Conservation (phyloP, 2,797 vertebrate genomes). For the Cirrhinus molitorella region DNA sequence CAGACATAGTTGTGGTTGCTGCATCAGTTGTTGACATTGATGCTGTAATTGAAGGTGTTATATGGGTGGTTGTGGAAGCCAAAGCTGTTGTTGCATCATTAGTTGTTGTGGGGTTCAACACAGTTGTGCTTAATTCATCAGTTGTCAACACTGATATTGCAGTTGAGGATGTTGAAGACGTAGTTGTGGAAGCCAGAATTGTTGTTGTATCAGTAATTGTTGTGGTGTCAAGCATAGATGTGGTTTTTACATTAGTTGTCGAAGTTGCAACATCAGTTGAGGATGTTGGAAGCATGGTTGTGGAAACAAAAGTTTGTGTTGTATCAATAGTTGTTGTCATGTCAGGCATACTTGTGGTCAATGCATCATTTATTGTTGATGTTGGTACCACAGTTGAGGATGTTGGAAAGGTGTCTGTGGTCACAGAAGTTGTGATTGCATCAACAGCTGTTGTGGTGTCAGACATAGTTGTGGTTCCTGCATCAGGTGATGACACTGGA, state of each 20-base stretch:
- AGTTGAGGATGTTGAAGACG: no score
- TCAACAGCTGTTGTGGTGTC: no score
- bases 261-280: not conserved
- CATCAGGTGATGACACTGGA: no score
- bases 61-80: not conserved
- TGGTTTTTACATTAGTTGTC: no score
- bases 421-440: no score
- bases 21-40: accelerated
- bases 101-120: not conserved
- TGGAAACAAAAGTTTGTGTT: not conserved
- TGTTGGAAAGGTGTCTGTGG: not conserved
- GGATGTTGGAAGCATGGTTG: not conserved
- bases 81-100: not conserved
- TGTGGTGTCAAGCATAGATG: not conserved
- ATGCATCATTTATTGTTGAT: not conserved
- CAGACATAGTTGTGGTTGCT: not conserved
- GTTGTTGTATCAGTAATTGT: not conserved
- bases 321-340: not conserved
- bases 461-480: not conserved
- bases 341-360: not conserved
- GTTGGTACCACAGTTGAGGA: accelerated
- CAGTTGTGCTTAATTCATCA: not conserved
- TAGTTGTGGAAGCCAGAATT: not conserved
- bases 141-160: not conserved
- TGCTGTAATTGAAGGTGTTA: not conserved